Conservation (phyloP, 2,888 invertebrate genomes). For the Drosophila kanekoi region DNA sequence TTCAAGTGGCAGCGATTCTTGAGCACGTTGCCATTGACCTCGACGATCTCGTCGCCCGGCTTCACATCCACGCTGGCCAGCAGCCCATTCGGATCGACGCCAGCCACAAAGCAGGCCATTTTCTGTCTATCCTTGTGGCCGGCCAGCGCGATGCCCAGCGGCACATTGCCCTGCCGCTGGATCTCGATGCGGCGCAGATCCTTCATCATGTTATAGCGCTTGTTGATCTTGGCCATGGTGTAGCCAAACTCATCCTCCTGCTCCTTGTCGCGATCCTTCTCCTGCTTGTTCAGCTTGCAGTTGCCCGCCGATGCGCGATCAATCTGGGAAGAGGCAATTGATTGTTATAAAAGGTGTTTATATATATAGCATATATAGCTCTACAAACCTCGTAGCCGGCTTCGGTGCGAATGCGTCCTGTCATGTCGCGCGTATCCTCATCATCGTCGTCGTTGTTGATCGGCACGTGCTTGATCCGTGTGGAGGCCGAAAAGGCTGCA, state of each 20-base stretch:
- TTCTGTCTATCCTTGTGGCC: constrained; percentile 97
- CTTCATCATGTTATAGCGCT: constrained; percentile 94
- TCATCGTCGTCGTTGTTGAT: constrained; percentile 86
- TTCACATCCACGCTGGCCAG: constrained; percentile 91
- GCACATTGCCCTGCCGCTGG: constrained; percentile 90
- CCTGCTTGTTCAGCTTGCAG: constrained; percentile 91
- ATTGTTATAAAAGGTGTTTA: background rate
- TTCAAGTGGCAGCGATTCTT: constrained; percentile 98
- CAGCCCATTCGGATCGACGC: constrained; percentile 95
- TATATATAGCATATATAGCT: background rate
- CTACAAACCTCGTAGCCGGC: constrained; percentile 90
- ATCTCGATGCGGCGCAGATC: constrained; percentile 88
- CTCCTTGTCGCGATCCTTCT: constrained; percentile 92
- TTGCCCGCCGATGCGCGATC: constrained; percentile 95
- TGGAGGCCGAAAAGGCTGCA: constrained; percentile 68
- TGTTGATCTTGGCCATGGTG: constrained; percentile 95
- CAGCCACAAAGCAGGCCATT: constrained; percentile 98
- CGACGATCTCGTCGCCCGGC: constrained; percentile 97
- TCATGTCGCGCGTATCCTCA: constrained; percentile 91
- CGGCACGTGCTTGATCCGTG: constrained; percentile 58
- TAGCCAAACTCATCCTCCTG: constrained; percentile 97
- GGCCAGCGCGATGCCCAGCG: constrained; percentile 95
- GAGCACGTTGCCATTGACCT: constrained; percentile 97
- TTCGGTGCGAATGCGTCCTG: constrained; percentile 92
- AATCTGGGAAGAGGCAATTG: constrained; percentile 87